These are phyloP conservation scores for Zaprionus taronus DNA, from an alignment of 1,140 invertebrate genomes.

Conservation along the genomic window DNA sequence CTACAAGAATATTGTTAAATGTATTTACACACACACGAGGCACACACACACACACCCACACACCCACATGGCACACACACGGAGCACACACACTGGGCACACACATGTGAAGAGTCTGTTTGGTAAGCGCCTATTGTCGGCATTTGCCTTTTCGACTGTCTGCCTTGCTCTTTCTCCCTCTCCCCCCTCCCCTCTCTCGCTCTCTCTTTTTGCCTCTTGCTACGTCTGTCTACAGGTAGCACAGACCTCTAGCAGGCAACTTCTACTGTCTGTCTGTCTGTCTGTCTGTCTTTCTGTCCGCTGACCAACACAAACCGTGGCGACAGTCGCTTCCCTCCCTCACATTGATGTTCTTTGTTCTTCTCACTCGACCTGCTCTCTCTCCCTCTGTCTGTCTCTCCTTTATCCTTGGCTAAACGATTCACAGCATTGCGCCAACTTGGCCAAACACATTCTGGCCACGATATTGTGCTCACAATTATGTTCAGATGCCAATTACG, in stretches of 20 bases:
- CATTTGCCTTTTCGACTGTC: constrained; percentile 27
- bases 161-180: not conserved
- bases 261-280: not conserved
- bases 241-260: not conserved
- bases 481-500: constrained; percentile 14
- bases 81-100: not conserved
- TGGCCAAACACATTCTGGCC: constrained; percentile 9
- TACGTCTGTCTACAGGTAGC: not conserved
- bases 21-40: constrained; percentile 10
- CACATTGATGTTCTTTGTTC: constrained; percentile 35
- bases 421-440: constrained; percentile 30
- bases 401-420: constrained; percentile 26
- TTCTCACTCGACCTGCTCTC: not conserved
- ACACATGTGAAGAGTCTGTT: constrained; percentile 12
- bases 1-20: not conserved
- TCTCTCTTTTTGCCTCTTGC: not conserved
- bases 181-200: not conserved
- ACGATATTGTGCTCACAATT: constrained; percentile 11
- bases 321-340: constrained; percentile 25
- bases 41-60: not conserved
- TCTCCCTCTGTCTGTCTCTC: not conserved
- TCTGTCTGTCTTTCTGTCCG: constrained; percentile 2
- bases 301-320: constrained; percentile 18
- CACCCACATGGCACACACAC: constrained; percentile 1
- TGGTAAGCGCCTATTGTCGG: constrained; percentile 21